Percentiles rank a stretch among this genome's conserved stretches.
These are phyloP conservation scores for Ginglymostoma cirratum DNA, from an alignment of 2,113 vertebrate genomes.

Conservation along the genomic window DNA sequence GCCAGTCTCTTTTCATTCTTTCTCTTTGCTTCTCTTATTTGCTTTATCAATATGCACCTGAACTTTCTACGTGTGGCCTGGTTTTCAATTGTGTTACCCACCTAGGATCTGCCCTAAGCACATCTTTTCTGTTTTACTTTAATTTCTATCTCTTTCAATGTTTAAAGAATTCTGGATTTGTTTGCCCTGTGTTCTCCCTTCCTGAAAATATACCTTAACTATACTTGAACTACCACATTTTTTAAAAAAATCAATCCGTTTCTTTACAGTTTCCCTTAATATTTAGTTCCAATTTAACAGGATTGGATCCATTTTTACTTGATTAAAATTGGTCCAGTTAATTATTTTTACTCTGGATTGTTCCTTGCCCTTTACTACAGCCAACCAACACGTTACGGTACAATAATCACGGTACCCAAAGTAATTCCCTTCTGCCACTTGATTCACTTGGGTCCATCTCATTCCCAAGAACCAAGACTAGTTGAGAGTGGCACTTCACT, in stretches of 20 bases:
- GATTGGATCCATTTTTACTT: neutral
- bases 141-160: neutral
- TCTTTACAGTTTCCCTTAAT: no score
- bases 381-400: neutral
- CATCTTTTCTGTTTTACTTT: neutral
- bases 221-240: neutral
- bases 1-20: neutral
- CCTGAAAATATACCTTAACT: neutral
- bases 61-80: no score
- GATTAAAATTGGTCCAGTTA: neutral
- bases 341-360: neutral
- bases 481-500: neutral
- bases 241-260: neutral
- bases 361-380: neutral
- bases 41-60: no score
- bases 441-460: neutral
- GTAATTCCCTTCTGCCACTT: neutral
- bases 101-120: neutral
- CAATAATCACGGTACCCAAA: neutral
- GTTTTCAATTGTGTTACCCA: no score
- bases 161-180: neutral
- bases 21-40: neutral
- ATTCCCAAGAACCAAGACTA: neutral
- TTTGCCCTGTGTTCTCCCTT: neutral
- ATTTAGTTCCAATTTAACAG: neutral